Conservation (phyloP, 1,140 invertebrate species). For the Dufourea novaeangliae region DNA sequence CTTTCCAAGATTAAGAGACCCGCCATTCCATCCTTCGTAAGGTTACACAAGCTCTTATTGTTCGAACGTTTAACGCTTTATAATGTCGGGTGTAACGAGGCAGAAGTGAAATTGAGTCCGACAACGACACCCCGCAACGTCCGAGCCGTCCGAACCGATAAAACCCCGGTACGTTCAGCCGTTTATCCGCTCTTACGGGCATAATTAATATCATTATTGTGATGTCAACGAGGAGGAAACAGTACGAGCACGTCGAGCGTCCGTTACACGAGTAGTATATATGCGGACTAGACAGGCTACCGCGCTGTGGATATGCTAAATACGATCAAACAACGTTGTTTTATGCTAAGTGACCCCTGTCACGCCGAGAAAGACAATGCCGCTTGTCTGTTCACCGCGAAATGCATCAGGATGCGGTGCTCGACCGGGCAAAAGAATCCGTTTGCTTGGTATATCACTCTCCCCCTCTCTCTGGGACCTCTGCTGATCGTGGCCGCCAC, state of each 20-base stretch:
- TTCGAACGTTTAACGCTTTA: too few species aligned
- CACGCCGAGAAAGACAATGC: conserved; percentile 59
- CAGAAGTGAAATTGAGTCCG: not conserved
- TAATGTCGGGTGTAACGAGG: not conserved
- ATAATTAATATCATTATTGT: conserved; percentile 71
- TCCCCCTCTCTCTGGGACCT: not conserved
- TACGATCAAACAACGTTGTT: conserved; percentile 67
- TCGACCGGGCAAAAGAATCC: conserved; percentile 31
- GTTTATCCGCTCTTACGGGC: conserved; percentile 33
- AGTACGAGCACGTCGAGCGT: conserved; percentile 46
- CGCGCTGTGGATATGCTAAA: conserved; percentile 62
- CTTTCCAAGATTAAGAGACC: too few species aligned
- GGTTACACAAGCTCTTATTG: too few species aligned
- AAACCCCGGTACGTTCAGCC: conserved; percentile 16
- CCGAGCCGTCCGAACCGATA: conserved; percentile 20
- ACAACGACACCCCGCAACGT: not conserved
- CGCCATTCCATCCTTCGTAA: too few species aligned
- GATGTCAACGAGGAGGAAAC: conserved; percentile 61
- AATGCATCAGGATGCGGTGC: conserved; percentile 57
- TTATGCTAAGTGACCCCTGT: conserved; percentile 65
- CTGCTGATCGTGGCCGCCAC: not conserved
- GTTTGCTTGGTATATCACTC: conserved; percentile 12
- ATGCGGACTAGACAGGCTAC: conserved; percentile 53
- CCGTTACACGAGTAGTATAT: conserved; percentile 62
- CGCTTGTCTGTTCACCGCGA: conserved; percentile 43